Conservation (phyloP, 2,888 invertebrate species). For the Epinotia bilunana region DNA sequence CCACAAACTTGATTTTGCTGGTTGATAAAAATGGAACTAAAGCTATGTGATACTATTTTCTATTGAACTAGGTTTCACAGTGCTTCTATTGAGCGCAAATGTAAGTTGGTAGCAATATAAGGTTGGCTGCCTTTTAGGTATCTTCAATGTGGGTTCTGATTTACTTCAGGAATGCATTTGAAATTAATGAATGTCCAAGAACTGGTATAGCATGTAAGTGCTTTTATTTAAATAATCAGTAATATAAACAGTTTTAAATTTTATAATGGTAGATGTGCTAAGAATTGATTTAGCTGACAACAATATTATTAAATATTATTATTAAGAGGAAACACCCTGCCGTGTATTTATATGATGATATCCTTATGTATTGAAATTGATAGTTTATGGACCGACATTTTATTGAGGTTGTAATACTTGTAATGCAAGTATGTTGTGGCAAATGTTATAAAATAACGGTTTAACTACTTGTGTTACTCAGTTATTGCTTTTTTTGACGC, state of each 20-base stretch:
- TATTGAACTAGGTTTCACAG: neutral
- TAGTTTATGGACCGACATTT: constrained; percentile 17
- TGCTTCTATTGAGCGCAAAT: constrained; percentile 3
- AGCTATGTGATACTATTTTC: constrained; percentile 1
- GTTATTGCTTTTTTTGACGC: neutral
- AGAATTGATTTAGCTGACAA: too few relatives aligned
- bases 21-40: neutral
- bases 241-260: too few relatives aligned
- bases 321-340: too few relatives aligned
- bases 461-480: neutral
- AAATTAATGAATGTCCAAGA: constrained; percentile 30
- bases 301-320: too few relatives aligned
- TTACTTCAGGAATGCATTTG: constrained; percentile 31
- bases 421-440: constrained; percentile 4
- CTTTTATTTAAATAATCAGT: too few relatives aligned
- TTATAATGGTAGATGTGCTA: too few relatives aligned
- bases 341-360: constrained; percentile 9
- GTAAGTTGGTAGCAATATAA: constrained; percentile 30
- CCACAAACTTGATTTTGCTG: neutral
- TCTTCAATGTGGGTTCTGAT: constrained; percentile 16
- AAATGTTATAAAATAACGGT: constrained; percentile 6
- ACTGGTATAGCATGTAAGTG: constrained; percentile 2
- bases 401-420: neutral
- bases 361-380: constrained; percentile 26
- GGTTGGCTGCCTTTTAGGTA: constrained; percentile 30